phyloP scores from a whole-genome alignment of 2,113 vertebrate genomes.

The Dromiciops gliroides region DNA sequence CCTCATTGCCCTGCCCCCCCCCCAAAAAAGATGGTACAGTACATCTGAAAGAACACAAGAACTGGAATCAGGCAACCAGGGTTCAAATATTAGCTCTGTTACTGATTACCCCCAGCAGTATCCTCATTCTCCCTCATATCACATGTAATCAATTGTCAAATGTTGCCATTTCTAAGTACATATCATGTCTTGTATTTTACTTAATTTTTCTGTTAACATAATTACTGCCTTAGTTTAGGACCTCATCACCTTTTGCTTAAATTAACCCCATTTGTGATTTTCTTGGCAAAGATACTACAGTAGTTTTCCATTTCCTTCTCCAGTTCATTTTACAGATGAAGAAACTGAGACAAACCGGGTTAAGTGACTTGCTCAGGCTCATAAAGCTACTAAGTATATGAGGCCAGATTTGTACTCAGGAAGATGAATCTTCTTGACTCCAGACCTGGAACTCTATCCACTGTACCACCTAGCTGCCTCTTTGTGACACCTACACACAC shows the following conservation, averaged over 20 bases:
- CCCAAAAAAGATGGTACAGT: not conserved
- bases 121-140: not conserved
- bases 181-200: not conserved
- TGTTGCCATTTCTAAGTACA: not conserved
- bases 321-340: not conserved
- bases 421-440: not conserved
- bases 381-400: not conserved
- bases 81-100: not conserved
- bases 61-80: not conserved
- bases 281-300: not conserved
- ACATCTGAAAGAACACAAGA: not conserved
- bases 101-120: not conserved
- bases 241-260: not conserved
- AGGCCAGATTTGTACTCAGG: not conserved
- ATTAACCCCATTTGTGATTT: not conserved
- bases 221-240: not conserved
- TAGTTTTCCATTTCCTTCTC: not conserved
- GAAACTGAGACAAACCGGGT: not conserved
- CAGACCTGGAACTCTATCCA: not conserved
- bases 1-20: too few relatives aligned
- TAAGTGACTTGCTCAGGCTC: not conserved
- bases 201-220: not conserved
- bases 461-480: not conserved
- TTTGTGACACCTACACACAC: too few relatives aligned
- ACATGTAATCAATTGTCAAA: not conserved